A percentile compares a stretch with the other conserved stretches of the same genome.
Conservation (phyloP, 2,797 vertebrate species). For the Dendrocincla tyrannina region DNA sequence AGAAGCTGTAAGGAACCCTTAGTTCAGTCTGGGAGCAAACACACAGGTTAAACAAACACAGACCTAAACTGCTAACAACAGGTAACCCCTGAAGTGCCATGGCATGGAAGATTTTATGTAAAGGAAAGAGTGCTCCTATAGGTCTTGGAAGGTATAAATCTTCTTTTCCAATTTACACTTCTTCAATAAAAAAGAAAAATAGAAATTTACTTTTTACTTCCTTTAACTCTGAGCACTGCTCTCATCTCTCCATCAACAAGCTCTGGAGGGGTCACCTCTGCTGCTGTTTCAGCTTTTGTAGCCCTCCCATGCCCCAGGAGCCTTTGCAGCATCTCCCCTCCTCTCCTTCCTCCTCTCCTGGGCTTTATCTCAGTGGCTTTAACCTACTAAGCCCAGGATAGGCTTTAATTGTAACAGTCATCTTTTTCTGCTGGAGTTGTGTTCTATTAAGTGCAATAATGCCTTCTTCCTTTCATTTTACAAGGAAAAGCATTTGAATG, state of each 20-base stretch:
- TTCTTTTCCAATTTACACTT: not conserved
- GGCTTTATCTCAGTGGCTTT: not conserved
- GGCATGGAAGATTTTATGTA: not conserved
- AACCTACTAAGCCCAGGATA: not conserved
- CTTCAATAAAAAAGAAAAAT: not conserved
- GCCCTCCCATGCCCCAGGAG: not conserved
- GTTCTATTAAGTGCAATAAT: not conserved
- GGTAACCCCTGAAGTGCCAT: accelerated
- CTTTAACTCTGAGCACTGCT: not conserved
- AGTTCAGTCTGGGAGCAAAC: not conserved
- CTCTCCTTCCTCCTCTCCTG: not conserved
- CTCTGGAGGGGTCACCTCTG: accelerated
- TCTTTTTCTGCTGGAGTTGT: not conserved
- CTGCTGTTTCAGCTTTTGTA: not conserved
- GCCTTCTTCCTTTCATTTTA: not conserved
- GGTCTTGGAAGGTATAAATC: not conserved
- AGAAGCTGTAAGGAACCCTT: not conserved
- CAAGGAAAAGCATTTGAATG: not conserved
- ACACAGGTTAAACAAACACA: not conserved
- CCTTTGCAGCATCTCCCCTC: not conserved
- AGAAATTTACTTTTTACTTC: not conserved
- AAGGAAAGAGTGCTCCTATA: not conserved
- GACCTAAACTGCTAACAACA: not conserved
- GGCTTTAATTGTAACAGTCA: not conserved
- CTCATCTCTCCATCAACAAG: not conserved